Evolutionary conservation across 2,888 invertebrate species (phyloP).

Genomic region (Tenthredo amoena): DNA sequence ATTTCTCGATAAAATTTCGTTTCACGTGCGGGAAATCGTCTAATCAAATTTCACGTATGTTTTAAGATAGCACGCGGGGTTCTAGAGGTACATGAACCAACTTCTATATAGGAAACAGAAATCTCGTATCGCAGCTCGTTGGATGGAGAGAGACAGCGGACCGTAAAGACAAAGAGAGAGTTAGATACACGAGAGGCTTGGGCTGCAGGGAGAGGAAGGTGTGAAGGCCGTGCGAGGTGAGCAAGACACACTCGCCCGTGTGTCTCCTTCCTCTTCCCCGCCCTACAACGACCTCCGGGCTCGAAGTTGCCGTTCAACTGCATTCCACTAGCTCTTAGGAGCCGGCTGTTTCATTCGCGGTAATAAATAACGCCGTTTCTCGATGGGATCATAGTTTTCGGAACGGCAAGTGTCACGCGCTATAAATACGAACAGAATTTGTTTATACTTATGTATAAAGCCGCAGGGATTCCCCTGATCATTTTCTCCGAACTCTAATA

Average conservation of each 20-base stretch:
- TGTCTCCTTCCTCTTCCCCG: conserved; percentile 48
- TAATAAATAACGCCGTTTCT: conserved; percentile 41
- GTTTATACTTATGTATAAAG: not conserved
- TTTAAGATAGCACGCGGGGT: not conserved
- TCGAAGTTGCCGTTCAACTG: conserved; percentile 48
- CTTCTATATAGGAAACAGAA: conserved; percentile 16
- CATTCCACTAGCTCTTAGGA: conserved; percentile 43
- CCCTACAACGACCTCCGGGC: conserved; percentile 49
- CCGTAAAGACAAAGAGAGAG: conserved; percentile 16
- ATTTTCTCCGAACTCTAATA: not conserved
- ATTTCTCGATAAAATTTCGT: not conserved
- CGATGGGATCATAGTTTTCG: conserved; percentile 46
- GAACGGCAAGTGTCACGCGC: conserved; percentile 29
- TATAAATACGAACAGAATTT: not conserved
- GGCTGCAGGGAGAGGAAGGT: conserved; percentile 60
- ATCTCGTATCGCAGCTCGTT: conserved; percentile 11
- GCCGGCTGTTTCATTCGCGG: conserved; percentile 40
- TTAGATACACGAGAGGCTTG: not conserved
- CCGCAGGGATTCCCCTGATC: not conserved
- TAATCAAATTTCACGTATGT: not conserved
- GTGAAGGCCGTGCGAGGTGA: conserved; percentile 63
- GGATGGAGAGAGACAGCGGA: not conserved
- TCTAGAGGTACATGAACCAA: conserved; percentile 22
- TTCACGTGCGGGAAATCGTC: not conserved
- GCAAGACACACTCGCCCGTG: conserved; percentile 44